Base-by-base conservation (phyloP, 2,888 invertebrate genomes). In the Prenolepis imparis region DNA sequence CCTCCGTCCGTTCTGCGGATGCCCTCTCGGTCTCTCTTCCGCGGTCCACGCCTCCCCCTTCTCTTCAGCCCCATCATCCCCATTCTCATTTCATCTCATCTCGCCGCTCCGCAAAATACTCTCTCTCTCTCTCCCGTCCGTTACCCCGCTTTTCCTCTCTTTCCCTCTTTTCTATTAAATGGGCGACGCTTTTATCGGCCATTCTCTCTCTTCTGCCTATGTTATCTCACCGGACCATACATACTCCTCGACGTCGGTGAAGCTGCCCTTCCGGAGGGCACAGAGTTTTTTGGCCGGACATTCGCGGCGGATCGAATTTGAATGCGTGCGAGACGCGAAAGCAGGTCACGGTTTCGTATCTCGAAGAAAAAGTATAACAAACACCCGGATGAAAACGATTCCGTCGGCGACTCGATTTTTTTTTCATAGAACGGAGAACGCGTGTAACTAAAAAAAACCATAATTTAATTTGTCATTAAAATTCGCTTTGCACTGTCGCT, bases 21-120 rank as follows among this genome's bases (percentile, higher is more conserved):
- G 66, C 84, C 80, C 75, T 61, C 85, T 84, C 68, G 68, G 82
- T 83, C 86, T 59, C 83, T 81, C 83, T 75, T 80, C 66, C 72
- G 68, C 15, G 70, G 59, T 78, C 78, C 59, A 78, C 57, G 18
- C 57, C 41, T 55, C 61, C 70, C 77, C 72, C 57, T 12, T 52
- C 63, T 39, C 68, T 1, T 39, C 15, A 57, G 52, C 78, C 2
- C n/a, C 15, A 6, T 18, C 32, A 41, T 24, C 24, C 15, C 59
- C 52, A 48, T 67, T 77, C 77, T 59, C 82, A 66, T 75, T 64
- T 77, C 77, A 66, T 75, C 64, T 67, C 82, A 59, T 64, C 57
- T 24, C 18, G 21, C 66, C n/a, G 77, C 78, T 61, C 63, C 24
- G 57, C 57, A 24, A 24, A 78, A 41, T 32, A 21, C 67, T 57